These are phyloP conservation scores for Cephonodes hylas DNA, from an alignment of 2,888 invertebrate species.

Conservation along the genomic window DNA sequence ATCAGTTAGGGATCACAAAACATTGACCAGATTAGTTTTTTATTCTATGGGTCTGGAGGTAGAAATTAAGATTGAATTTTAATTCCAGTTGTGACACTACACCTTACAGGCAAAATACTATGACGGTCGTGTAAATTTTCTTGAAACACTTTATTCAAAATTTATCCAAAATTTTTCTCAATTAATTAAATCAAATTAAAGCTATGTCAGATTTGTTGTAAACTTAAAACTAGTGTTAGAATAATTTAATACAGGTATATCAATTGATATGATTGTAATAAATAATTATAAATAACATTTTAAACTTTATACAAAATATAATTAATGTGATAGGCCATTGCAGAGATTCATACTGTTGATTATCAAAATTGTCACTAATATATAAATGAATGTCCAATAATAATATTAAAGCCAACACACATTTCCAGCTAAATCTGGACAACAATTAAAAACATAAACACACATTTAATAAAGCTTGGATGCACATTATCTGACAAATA, in stretches of 20 bases:
- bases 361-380: not conserved
- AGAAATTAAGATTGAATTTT: no score
- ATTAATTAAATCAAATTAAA: slow-evolving; percentile 18
- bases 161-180: not conserved
- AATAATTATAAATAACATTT: not conserved
- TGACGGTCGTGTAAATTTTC: not conserved
- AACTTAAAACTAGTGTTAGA: slow-evolving; percentile 13
- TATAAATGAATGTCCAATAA: not conserved
- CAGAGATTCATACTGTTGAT: not conserved
- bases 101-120: not conserved
- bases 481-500: not conserved
- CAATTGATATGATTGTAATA: not conserved
- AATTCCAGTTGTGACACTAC: no score
- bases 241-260: not conserved
- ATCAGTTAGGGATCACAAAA: no score
- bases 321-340: not conserved
- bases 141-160: not conserved
- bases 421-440: not conserved
- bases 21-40: no score
- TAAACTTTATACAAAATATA: not conserved
- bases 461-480: not conserved
- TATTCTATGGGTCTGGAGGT: no score
- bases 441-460: not conserved
- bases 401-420: not conserved
- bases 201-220: slow-evolving; percentile 13